Evolutionary conservation across 2,113 vertebrate genomes (phyloP), one percentile per base, ranked within the genome.

Genomic region (Callospermophilus lateralis): DNA sequence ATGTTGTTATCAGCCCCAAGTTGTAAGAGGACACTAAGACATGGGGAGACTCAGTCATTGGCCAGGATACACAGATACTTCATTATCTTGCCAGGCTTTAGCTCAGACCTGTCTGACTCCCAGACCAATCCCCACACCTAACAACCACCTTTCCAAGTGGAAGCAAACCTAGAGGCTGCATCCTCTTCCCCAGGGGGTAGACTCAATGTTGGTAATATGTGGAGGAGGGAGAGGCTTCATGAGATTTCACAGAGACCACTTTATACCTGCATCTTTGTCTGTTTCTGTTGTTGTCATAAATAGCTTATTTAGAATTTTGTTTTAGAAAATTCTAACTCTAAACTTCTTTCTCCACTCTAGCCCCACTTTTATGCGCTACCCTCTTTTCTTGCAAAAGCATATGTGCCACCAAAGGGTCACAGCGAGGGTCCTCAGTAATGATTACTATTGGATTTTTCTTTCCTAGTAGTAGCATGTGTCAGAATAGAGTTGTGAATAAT

Each of bases 281-380:
- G 15, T 80, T 72, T n/a, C 45, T 78, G 24, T 70, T 9, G 28
- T 83, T 19, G 2, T 83, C 55, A 55, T 32, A 61, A 84, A 63
- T 30, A 67, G 63, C 48, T 91, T 85, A 17, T 19, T 95, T 45
- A 84, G 76, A 78, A 53, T 17, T 48, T 90, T 77, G 51, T 61
- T 48, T 92, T 63, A 74, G 53, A 94, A 68, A 84, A 89, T 58
- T 53, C 48, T 63, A 51, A 24, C 39, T 92, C 84, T 80, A n/a
- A 81, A 48, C 22, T 45, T 24, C 24, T 32, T 63, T 22, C 8
- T 80, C 4, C 13, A 7, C 45, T 20, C 22, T 70, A 24, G 67
- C 24, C 24, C 4, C 34, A 37, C 53, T 26, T 81, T 85, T 24
- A 42, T 51, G 28, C 39, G 13, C 5, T 13, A 3, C 10, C 13